Evolutionary conservation across 2,888 invertebrate species (phyloP), one percentile per base, ranked within the genome.

Genomic region (Cataglyphis albicans): DNA sequence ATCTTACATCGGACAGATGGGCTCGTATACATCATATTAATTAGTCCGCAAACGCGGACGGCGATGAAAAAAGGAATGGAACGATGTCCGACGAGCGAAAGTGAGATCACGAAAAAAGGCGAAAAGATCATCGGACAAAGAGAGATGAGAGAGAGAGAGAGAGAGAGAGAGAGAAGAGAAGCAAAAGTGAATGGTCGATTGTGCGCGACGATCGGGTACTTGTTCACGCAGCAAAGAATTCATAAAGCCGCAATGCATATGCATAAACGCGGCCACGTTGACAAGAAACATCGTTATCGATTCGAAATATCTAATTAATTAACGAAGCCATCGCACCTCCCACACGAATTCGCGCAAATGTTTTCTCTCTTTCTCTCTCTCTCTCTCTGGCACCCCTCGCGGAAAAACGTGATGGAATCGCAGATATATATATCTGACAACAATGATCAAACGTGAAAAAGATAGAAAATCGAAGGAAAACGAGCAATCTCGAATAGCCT

Each of bases 271-370:
- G 38, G 38, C 18, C 73, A 78, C 80, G 78, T 65, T 78, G 61
- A 70, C 55, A 81, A 57, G 73, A 81, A 52, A 80, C 67, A 76
- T 85, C 88, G 86, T 87, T 89, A 89, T 89, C 87, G 86, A 84
- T 81, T 83, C 59, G 76, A 85, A 84, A 81, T 67, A 76, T 21
- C 80, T 86, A 84, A 86, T 89, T 88, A 89, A 89, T 89, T 88
- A 88, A 85, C 75, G 63, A 74, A 63, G 57, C 35, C 44, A 25
- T 61, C 41, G 72, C 72, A 38, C 67, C 74, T 70, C 48, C 67
- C 61, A 70, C 55, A 5, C 5, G 35, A 25, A 25, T 75, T 64
- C 55, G 70, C 63, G 32, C 38, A 55, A 70, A 6, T 29, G 9
- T 18, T 35, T 0, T 25, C 12, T 41, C n/a, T 44, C 32, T 35